A percentile compares a stretch with the other conserved stretches of the same genome.
Evolutionary conservation across 35 echinoderm and acorn worm species (phyloP).

Genomic region (Heliocidaris erythrogramma): DNA sequence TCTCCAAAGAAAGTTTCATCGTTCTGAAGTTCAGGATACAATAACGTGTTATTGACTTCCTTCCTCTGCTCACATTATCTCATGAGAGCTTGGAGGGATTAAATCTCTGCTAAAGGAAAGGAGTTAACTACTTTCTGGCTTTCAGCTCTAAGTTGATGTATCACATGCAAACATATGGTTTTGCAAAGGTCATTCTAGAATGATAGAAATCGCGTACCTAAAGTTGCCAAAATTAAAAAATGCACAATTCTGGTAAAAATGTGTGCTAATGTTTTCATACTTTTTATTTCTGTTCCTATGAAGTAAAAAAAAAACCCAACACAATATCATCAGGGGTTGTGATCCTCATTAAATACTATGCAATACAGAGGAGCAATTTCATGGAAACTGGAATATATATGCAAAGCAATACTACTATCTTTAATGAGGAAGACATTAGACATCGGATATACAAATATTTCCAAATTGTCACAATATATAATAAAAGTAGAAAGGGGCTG

Average conservation of each 20-base stretch:
- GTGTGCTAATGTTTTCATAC: not conserved
- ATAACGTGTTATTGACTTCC: no score
- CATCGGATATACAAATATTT: not conserved
- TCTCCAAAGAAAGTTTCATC: no score
- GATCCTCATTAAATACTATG: not conserved
- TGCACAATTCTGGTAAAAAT: no score
- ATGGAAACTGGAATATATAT: not conserved
- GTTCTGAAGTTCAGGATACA: no score
- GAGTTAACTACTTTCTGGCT: no score
- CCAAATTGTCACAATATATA: not conserved
- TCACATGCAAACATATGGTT: no score
- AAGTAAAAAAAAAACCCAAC: not conserved
- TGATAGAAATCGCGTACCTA: not conserved
- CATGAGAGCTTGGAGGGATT: no score
- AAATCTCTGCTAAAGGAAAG: no score
- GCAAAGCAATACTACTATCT: not conserved
- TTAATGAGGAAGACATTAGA: not conserved
- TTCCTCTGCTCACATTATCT: no score
- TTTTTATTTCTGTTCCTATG: not conserved
- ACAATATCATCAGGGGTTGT: not conserved
- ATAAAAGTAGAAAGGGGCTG: not conserved
- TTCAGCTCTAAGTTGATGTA: no score
- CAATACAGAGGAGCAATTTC: not conserved
- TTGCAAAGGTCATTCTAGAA: not conserved
- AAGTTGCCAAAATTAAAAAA: not conserved